Conservation (phyloP, 1,140 invertebrate species). For the Telenomus remus region DNA sequence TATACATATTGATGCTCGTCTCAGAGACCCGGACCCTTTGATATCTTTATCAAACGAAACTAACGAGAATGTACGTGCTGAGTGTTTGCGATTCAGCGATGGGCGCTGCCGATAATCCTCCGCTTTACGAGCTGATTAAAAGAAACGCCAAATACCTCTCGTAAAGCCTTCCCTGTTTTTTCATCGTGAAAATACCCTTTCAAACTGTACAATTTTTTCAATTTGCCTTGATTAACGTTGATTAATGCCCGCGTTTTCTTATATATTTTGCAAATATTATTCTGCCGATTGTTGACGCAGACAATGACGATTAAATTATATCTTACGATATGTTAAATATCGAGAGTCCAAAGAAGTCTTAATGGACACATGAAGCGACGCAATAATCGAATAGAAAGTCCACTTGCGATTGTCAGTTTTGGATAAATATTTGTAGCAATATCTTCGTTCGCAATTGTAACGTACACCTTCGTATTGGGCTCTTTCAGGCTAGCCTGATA, state of each 20-base stretch:
- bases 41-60: conserved; percentile 36
- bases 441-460: conserved; percentile 15
- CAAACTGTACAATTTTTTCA: too few relatives aligned
- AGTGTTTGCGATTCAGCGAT: conserved; percentile 25
- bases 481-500: conserved; percentile 40
- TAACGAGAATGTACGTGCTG: conserved; percentile 27
- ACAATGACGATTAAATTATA: too few relatives aligned
- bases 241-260: too few relatives aligned
- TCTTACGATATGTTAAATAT: too few relatives aligned
- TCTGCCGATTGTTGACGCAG: not conserved
- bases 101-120: conserved; percentile 27
- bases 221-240: too few relatives aligned
- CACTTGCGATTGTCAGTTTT: conserved; percentile 24
- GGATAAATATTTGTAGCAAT: conserved; percentile 45
- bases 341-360: too few relatives aligned
- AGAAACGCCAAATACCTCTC: conserved; percentile 11
- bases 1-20: too few relatives aligned
- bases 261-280: too few relatives aligned
- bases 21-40: not conserved
- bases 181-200: too few relatives aligned
- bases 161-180: too few relatives aligned
- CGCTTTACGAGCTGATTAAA: conserved; percentile 45
- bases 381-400: conserved; percentile 22
- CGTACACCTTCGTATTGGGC: conserved; percentile 16
- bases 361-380: conserved; percentile 35